Percentiles rank a stretch among this genome's conserved stretches.
These are phyloP conservation scores for Lasioglossum morio DNA, from an alignment of 2,888 invertebrate genomes.

Conservation along the genomic window DNA sequence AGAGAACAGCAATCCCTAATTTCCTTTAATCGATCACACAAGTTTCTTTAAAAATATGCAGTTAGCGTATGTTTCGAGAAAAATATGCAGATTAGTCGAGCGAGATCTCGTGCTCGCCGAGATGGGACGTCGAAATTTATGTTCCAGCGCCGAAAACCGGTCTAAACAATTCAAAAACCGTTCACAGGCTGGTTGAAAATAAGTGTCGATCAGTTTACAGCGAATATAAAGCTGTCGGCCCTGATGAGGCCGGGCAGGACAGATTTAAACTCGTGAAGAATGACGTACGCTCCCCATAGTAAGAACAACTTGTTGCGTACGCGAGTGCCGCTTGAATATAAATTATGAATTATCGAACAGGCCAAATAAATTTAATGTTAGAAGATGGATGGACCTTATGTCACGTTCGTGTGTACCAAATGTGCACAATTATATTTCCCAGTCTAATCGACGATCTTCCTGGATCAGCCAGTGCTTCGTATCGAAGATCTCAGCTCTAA, in stretches of 20 bases:
- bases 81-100: background rate
- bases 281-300: background rate
- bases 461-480: background rate
- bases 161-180: background rate
- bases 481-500: background rate
- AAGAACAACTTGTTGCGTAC: background rate
- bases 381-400: background rate
- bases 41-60: background rate
- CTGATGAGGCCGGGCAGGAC: background rate
- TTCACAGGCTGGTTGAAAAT: background rate
- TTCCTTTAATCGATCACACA: background rate
- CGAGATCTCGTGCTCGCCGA: background rate
- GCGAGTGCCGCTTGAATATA: background rate
- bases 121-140: background rate
- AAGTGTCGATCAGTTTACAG: background rate
- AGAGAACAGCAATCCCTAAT: too few relatives aligned
- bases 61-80: too few relatives aligned
- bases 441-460: background rate
- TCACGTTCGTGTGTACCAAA: too few relatives aligned
- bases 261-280: background rate
- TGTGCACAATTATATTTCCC: background rate
- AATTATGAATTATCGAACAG: background rate
- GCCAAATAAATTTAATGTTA: background rate
- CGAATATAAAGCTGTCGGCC: background rate
- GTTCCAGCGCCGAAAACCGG: background rate